Evolutionary conservation across 2,797 vertebrate species (phyloP).

Genomic region (Oophaga sylvatica): DNA sequence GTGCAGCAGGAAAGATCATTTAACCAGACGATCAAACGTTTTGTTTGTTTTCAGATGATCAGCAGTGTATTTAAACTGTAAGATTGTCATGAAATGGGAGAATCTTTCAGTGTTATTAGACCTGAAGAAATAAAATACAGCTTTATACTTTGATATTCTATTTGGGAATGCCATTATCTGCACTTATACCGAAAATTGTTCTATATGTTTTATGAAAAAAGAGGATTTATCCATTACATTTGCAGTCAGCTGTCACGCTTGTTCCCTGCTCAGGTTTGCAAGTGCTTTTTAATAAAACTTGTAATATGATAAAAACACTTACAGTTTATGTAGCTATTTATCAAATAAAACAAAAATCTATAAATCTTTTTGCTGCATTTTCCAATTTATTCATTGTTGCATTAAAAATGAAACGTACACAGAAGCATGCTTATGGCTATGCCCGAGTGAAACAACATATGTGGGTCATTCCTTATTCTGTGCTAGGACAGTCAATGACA

Average conservation of each 20-base stretch:
- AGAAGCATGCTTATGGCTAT: constrained; percentile 54
- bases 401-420: background rate
- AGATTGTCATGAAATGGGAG: too few species aligned
- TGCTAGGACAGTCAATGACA: constrained; percentile 47
- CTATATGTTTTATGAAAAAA: too few species aligned
- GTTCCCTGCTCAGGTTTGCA: background rate
- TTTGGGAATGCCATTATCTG: too few species aligned
- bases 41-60: too few species aligned
- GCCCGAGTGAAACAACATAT: constrained; percentile 30
- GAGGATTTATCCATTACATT: too few species aligned
- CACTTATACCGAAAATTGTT: too few species aligned
- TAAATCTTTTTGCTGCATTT: background rate
- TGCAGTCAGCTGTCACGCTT: background rate
- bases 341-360: background rate
- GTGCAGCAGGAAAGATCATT: too few species aligned
- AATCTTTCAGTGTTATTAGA: too few species aligned
- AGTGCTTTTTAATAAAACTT: background rate
- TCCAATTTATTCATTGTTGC: background rate
- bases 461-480: constrained; percentile 41
- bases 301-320: background rate
- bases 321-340: background rate
- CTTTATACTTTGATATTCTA: too few species aligned
- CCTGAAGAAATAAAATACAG: too few species aligned
- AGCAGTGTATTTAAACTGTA: too few species aligned
- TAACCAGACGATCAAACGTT: too few species aligned